phyloP scores from a whole-genome alignment of 2,113 vertebrate species.

The Triplophysa dalaica region DNA sequence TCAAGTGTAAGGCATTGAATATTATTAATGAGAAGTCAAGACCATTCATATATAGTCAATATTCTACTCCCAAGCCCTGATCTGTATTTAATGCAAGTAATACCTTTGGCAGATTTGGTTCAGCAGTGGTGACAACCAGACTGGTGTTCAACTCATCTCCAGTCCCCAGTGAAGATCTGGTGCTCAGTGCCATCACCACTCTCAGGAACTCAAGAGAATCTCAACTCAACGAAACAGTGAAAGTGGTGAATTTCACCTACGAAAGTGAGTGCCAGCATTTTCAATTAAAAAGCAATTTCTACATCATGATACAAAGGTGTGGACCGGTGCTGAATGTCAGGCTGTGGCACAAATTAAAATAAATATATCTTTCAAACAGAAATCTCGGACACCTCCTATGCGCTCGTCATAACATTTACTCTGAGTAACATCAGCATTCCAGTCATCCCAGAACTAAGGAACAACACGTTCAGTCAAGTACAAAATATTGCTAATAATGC shows the following conservation, averaged over 20 bases:
- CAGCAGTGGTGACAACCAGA: not conserved
- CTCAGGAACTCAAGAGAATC: not conserved
- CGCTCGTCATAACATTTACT: not conserved
- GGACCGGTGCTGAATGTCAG: not conserved
- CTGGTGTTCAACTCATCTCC: not conserved
- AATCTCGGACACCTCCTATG: conserved; percentile 26
- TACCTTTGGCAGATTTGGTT: not conserved
- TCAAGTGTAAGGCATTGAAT: not conserved
- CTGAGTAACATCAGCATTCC: conserved; percentile 15
- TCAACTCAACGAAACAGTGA: not conserved
- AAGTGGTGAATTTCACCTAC: not conserved
- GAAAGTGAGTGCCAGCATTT: conserved; percentile 6
- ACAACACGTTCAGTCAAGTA: not conserved
- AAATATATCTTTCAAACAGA: not conserved
- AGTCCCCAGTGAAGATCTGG: not conserved
- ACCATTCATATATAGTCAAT: too few relatives aligned
- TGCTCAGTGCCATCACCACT: not conserved
- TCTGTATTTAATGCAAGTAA: not conserved
- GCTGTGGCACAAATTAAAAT: not conserved
- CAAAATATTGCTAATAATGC: not conserved
- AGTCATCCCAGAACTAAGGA: not conserved
- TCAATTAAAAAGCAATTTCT: not conserved
- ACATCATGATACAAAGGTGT: not conserved
- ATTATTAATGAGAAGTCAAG: not conserved
- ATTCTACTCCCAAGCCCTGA: not conserved